Base-by-base conservation (phyloP, 1,140 invertebrate species). In the Drosophila ogumai region DNA sequence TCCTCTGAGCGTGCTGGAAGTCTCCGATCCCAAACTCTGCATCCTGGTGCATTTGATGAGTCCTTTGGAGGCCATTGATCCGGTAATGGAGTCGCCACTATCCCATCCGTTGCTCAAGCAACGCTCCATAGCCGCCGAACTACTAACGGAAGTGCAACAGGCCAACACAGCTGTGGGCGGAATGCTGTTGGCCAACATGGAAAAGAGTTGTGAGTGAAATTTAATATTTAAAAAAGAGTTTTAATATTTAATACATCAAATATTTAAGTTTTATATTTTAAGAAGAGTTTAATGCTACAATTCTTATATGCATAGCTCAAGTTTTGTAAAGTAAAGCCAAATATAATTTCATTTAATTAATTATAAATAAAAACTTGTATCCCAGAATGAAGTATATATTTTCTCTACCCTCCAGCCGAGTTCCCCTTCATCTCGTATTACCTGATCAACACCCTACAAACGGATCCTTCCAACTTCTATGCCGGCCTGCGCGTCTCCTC, bases 381-480 rank as follows among this genome's bases (percentile, higher is more conserved):
- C n/a, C n/a, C n/a, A n/a, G n/a, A n/a, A n/a, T n/a, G n/a, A n/a
- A n/a, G n/a, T n/a, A n/a, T 3, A 4, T 7, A 19, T 12, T 40
- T 56, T 3, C 9, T 8, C 2, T 10, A 6, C 15, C 6, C 50
- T 4, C 9, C 92, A 97, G 97, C 96, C 47, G 96, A 98, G 82
- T 98, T 98, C 91, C 97, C 97, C 6, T 98, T 98, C 93, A 98
- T 98, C 93, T 95, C 96, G 2, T 97, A 98, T 88, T 97, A 98
- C 93, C 94, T 98, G 77, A 96, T 98, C 92, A 98, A 98, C 90
- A 97, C 96, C 31, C 95, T 95, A 59, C 96, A 96, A 92, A 96
- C 95, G 32, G 97, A 98, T 93, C 96, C 97, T 38, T 94, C 95
- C 65, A 95, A 96, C 58, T 97, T 98, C 93, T 97, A 97, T 92